Evolutionary conservation across 2,797 vertebrate genomes (phyloP), one percentile per base, ranked within the genome.

Genomic region (Ctenosaura bakeri): DNA sequence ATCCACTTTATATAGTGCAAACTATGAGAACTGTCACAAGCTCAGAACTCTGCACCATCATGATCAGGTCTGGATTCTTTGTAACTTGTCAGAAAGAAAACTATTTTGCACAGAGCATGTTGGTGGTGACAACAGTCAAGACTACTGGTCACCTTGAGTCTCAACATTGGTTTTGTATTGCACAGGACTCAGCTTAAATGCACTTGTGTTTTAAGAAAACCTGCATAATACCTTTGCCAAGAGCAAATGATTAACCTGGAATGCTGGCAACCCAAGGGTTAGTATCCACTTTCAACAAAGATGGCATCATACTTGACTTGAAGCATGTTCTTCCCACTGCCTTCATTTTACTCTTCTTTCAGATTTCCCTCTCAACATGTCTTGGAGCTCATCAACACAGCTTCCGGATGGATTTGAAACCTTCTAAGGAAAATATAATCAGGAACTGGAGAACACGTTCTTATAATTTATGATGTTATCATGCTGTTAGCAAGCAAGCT

Each of bases 141-240:
- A 84, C 7, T 77, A 59, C 83, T 69, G 91, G 38, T 90, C 83
- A 66, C 22, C 50, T 92, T 93, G 46, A 95, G 85, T 94, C 82
- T 95, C 69, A 71, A 89, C 91, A 89, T 90, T 87, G 54, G 46
- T 92, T 95, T 90, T 91, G 32, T 92, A 96, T 95, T 96, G 93
- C 95, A 96, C 95, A 92, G 92, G 80, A 95, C 92, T 94, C 85
- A 88, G 89, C 84, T 96, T 96, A 92, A 97, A 97, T 96, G 94
- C 95, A 96, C 95, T 96, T 95, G 76, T 89, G 81, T 96, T 95
- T 91, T 88, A 93, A 90, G 90, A 91, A 96, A 94, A 91, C 64
- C 77, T 94, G 92, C 87, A 86, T 42, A 93, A 76, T 89, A 87
- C 83, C 91, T 92, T 92, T 91, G 81, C 94, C 88, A 86, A 92